phyloP scores from a whole-genome alignment of 2,888 invertebrate species.

The Apamea sordens region DNA sequence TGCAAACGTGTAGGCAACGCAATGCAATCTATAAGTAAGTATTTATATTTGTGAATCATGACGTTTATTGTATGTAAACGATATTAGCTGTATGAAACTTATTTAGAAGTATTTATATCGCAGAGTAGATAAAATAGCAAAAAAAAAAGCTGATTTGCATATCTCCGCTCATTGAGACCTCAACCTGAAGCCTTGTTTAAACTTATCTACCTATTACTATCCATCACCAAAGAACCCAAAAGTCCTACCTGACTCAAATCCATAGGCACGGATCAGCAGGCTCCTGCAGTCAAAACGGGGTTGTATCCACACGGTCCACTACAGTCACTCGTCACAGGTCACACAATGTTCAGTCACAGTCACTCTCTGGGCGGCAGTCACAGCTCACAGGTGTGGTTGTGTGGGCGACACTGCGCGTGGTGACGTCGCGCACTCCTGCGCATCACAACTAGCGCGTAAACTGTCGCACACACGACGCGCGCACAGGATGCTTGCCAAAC shows the following conservation, averaged over 20 bases:
- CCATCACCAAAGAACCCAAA: constrained; percentile 54
- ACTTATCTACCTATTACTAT: neutral
- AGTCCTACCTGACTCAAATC: constrained; percentile 80
- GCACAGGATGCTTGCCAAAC: constrained; percentile 41
- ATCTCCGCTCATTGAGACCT: neutral
- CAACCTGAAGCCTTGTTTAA: no score
- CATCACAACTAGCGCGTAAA: constrained; percentile 61
- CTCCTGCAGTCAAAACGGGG: neutral
- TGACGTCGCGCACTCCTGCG: constrained; percentile 44
- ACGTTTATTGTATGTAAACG: neutral
- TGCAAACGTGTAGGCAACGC: neutral
- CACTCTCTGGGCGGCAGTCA: neutral
- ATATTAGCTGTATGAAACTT: neutral
- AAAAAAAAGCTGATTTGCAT: neutral
- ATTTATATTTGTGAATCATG: neutral
- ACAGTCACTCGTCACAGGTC: constrained; percentile 17
- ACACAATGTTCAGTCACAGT: constrained; percentile 10
- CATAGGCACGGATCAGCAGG: constrained; percentile 65
- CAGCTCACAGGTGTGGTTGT: constrained; percentile 22
- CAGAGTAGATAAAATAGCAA: neutral
- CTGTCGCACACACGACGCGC: constrained; percentile 50
- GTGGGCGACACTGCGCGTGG: constrained; percentile 11
- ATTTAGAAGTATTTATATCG: constrained; percentile 1
- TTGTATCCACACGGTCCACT: constrained; percentile 11
- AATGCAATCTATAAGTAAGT: neutral